Evolutionary conservation across 1,140 invertebrate species (phyloP), one percentile per base, ranked within the genome.

Genomic region (Drosophila ohnishii): DNA sequence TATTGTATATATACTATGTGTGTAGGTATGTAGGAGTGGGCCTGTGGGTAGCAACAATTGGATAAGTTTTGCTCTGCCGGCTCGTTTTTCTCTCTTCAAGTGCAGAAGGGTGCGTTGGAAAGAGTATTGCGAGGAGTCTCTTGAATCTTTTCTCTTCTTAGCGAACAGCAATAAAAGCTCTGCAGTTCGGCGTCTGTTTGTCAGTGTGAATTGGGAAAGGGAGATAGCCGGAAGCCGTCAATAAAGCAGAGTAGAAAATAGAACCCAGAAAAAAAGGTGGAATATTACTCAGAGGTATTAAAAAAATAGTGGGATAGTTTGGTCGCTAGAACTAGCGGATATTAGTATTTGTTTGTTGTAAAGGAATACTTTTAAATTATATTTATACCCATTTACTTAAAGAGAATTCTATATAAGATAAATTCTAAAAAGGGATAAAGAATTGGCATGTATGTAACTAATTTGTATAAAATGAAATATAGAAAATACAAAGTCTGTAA

Each of bases 81-180:
- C 50, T 32, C 37, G 40, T 58, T 22, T 48, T 39, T 58, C 51
- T 58, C 69, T 71, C 44, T 59, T 70, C 13, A n/a, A 16, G 14
- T 16, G 14, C 7, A 14, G 13, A 16, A 34, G 44, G 39, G 19
- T 40, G 50, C 30, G 13, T 11, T 22, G 19, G 19, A 16, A 51
- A 69, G 47, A 64, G 61, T 34, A 14, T 25, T 37, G 0, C 19
- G 1, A 53, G 4, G 19, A 35, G 11, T 19, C 9, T 42, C 30
- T 11, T 14, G 28, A 16, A 61, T 34, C 19, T 42, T 8, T 28
- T 56, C 22, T 57, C 48, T 56, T 28, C 14, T n/a, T 16, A 9
- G 30, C 19, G 22, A 44, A 64, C 5, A 11, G 34, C 8, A 5
- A 66, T 40, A 66, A 40, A 65, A 35, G 45, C 45, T n/a, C 1